Evolutionary conservation across 2,888 invertebrate species (phyloP).

Genomic region (Microctonus aethiopoides): DNA sequence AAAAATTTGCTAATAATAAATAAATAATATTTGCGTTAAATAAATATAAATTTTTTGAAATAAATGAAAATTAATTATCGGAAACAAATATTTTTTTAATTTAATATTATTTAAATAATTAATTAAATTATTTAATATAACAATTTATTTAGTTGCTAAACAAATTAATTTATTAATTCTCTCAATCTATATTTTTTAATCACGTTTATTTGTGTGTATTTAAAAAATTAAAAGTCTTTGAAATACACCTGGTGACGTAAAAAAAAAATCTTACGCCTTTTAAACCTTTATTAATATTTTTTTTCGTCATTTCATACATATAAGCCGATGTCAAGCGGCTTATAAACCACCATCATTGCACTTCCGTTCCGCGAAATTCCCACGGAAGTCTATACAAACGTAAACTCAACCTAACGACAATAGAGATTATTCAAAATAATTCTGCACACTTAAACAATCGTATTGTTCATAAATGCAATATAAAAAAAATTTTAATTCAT

Average conservation of each 20-base stretch:
- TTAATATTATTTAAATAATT: too few species aligned
- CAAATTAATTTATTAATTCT: too few species aligned
- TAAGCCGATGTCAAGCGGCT: background rate
- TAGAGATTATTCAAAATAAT: background rate
- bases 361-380: slow-evolving; percentile 65
- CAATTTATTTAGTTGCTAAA: too few species aligned
- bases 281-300: background rate
- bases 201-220: background rate
- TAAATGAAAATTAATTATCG: too few species aligned
- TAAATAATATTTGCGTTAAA: too few species aligned
- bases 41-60: too few species aligned
- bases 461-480: background rate
- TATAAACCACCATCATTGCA: slow-evolving; percentile 51
- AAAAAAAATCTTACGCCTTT: background rate
- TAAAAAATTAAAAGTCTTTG: background rate
- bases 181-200: too few species aligned
- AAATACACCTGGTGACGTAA: background rate
- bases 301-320: background rate
- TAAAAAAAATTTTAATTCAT: too few species aligned
- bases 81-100: too few species aligned
- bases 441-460: background rate
- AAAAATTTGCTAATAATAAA: too few species aligned
- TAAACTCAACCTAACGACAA: background rate
- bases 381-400: slow-evolving; percentile 57
- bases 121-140: too few species aligned